These are phyloP conservation scores for Stomatorhinus walkeri DNA, from an alignment of 2,797 vertebrate species.

Conservation along the genomic window DNA sequence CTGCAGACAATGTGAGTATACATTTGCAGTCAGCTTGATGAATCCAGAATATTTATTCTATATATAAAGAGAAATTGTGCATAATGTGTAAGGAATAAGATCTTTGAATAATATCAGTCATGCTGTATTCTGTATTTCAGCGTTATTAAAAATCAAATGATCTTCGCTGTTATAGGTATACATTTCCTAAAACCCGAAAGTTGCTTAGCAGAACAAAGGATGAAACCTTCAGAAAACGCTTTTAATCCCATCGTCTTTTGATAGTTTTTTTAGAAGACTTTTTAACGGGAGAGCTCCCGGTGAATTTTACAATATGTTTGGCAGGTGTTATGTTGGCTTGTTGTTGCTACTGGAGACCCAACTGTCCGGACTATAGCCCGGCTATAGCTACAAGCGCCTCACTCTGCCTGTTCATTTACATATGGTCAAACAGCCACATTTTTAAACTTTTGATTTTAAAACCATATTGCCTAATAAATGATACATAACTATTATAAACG, in stretches of 20 bases:
- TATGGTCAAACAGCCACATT: not conserved
- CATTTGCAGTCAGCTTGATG: not conserved
- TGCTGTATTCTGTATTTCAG: not conserved
- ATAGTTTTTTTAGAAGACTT: not conserved
- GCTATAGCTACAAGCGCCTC: not conserved
- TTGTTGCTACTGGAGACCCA: slow-evolving; percentile 68
- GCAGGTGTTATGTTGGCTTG: slow-evolving; percentile 54
- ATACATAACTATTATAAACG: not conserved
- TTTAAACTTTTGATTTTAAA: not conserved
- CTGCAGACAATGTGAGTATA: slow-evolving; percentile 32
- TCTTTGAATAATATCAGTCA: not conserved
- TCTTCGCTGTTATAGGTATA: not conserved
- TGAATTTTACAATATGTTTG: slow-evolving; percentile 30
- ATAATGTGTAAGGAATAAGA: not conserved
- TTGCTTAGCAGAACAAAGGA: not conserved
- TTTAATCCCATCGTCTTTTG: not conserved
- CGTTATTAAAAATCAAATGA: not conserved
- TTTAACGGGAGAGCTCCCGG: not conserved
- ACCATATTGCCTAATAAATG: not conserved
- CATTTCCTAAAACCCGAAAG: slow-evolving; percentile 9
- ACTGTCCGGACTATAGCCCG: slow-evolving; percentile 18
- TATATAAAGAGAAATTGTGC: not conserved
- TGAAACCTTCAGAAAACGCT: not conserved
- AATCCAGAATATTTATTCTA: not conserved
- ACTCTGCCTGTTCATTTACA: not conserved